These are phyloP conservation scores for Caradrina kadenii DNA, from an alignment of 2,888 invertebrate genomes.

Conservation along the genomic window DNA sequence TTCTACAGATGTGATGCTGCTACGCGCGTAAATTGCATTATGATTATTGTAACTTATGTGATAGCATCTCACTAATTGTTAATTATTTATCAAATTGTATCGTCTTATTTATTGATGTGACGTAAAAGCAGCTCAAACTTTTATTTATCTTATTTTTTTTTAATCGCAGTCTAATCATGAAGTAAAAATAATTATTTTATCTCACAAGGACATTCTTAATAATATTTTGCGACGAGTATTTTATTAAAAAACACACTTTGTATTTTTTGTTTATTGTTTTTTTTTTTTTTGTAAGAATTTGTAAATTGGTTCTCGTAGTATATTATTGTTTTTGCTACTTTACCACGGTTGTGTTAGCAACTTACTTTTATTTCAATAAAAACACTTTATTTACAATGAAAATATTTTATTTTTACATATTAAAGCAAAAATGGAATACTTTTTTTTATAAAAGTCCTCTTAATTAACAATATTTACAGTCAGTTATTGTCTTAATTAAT, in stretches of 20 bases:
- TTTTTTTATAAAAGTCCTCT: slow-evolving; percentile 2
- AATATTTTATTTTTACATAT: slow-evolving; percentile 18
- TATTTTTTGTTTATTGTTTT: slow-evolving; percentile 16
- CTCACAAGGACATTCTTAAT: not conserved
- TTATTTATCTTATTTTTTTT: not conserved
- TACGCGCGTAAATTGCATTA: not conserved
- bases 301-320: slow-evolving; percentile 1
- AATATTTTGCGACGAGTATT: slow-evolving; percentile 17
- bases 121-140: not conserved
- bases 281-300: slow-evolving; percentile 18
- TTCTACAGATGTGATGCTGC: not conserved
- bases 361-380: slow-evolving; percentile 52
- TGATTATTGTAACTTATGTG: not conserved
- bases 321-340: slow-evolving; percentile 6
- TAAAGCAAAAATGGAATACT: not conserved
- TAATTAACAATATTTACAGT: slow-evolving; percentile 65
- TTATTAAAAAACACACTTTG: not conserved
- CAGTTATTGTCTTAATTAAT: slow-evolving; percentile 19
- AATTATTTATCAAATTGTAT: slow-evolving; percentile 50
- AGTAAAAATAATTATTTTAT: not conserved
- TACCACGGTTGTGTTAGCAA: slow-evolving; percentile 41
- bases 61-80: slow-evolving; percentile 20
- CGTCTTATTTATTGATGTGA: slow-evolving; percentile 52
- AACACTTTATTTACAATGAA: slow-evolving; percentile 25
- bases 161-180: not conserved